phyloP scores from a whole-genome alignment of 2,797 vertebrate genomes.

The Eremophila alpestris region DNA sequence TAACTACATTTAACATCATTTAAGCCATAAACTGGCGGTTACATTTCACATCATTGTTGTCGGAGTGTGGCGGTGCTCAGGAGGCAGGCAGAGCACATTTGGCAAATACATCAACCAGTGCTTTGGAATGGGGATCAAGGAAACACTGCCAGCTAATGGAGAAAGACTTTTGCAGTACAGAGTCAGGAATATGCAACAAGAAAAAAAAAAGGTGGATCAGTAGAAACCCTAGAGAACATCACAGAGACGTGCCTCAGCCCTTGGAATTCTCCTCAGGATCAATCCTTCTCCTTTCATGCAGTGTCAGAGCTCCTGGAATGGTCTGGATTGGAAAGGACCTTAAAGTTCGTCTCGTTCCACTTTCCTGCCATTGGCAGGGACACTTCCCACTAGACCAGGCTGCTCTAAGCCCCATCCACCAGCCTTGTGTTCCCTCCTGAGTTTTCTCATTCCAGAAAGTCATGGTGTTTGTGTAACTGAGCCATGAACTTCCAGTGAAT shows the following conservation, averaged over 20 bases:
- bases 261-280: background rate
- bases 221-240: background rate
- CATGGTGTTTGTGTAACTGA: background rate
- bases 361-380: background rate
- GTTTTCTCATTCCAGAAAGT: background rate
- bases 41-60: slow-evolving; percentile 39
- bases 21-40: slow-evolving; percentile 45
- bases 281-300: background rate
- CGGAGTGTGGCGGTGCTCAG: background rate
- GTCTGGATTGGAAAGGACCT: background rate
- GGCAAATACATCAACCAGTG: background rate
- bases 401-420: background rate
- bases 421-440: background rate
- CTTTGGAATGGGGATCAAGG: background rate
- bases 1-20: slow-evolving; percentile 68
- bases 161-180: background rate
- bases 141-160: background rate
- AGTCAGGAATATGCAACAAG: background rate
- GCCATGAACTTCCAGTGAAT: background rate
- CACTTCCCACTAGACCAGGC: background rate
- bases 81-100: background rate
- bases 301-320: background rate
- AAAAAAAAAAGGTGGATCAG: background rate
- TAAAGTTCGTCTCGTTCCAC: background rate
- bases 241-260: background rate